Percentiles rank a stretch among this genome's conserved stretches.
Evolutionary conservation across 2,797 vertebrate genomes (phyloP).

Genomic region (Artibeus jamaicensis): DNA sequence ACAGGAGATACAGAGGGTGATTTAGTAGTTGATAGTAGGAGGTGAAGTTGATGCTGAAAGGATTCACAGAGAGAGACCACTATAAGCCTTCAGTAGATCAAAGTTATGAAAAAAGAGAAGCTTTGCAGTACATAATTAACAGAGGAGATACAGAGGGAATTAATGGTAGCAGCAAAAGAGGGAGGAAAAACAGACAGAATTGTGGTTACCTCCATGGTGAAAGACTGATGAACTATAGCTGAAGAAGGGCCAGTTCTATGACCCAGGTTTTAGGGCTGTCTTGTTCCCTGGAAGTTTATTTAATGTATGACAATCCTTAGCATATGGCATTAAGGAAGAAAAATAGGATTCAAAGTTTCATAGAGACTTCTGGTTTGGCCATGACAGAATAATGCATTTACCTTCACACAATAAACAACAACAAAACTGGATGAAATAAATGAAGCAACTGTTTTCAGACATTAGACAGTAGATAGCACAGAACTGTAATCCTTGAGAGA

Average conservation of each 20-base stretch:
- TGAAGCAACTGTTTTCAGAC: neutral
- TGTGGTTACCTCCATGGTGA: neutral
- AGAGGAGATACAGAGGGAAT: neutral
- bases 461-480: neutral
- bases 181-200: neutral
- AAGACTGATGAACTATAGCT: neutral
- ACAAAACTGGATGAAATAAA: neutral
- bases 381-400: neutral
- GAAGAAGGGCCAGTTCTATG: neutral
- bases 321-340: neutral
- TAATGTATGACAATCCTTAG: neutral
- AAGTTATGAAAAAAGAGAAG: neutral
- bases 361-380: neutral
- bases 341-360: conserved; percentile 3
- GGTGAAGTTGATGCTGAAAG: neutral
- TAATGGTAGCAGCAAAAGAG: neutral
- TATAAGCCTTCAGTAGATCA: neutral
- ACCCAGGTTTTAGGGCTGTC: neutral
- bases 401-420: neutral
- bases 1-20: neutral
- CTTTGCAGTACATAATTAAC: neutral
- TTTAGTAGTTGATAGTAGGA: neutral
- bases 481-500: neutral
- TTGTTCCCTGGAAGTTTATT: neutral
- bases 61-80: neutral